Conservation (phyloP, 2,113 vertebrate species). For the Lepidothrix coronata region DNA sequence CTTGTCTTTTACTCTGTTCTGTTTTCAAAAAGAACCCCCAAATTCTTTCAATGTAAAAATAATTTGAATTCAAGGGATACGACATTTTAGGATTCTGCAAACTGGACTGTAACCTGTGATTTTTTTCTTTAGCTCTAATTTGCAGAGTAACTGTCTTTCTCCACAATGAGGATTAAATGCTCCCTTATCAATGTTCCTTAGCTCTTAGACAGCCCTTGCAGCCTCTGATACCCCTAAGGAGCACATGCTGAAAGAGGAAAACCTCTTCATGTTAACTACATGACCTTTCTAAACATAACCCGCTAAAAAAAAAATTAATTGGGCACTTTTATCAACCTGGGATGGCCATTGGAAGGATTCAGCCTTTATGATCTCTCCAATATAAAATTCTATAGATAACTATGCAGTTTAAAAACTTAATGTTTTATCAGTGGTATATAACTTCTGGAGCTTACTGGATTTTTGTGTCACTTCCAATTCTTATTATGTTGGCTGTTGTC, state of each 20-base stretch:
- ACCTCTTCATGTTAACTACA: neutral
- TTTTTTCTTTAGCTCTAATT: neutral
- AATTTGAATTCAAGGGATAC: neutral
- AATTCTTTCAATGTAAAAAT: neutral
- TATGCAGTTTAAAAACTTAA: neutral
- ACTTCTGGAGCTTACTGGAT: neutral
- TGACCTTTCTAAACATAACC: neutral
- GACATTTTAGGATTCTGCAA: constrained; percentile 5
- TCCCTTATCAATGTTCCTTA: neutral
- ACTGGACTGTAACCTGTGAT: neutral
- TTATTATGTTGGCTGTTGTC: neutral
- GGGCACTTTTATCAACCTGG: neutral
- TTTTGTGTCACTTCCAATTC: neutral
- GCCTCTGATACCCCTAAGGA: neutral
- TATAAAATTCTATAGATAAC: neutral
- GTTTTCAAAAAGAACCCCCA: no score
- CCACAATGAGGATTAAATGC: neutral
- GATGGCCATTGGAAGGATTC: neutral
- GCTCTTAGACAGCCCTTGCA: neutral
- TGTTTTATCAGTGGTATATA: neutral
- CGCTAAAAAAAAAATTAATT: neutral
- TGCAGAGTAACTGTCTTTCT: neutral
- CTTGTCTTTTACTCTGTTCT: neutral
- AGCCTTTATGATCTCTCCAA: neutral
- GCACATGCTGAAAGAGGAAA: neutral